These are phyloP conservation scores for Carterocephalus palaemon DNA, from an alignment of 2,888 invertebrate genomes.

Conservation along the genomic window DNA sequence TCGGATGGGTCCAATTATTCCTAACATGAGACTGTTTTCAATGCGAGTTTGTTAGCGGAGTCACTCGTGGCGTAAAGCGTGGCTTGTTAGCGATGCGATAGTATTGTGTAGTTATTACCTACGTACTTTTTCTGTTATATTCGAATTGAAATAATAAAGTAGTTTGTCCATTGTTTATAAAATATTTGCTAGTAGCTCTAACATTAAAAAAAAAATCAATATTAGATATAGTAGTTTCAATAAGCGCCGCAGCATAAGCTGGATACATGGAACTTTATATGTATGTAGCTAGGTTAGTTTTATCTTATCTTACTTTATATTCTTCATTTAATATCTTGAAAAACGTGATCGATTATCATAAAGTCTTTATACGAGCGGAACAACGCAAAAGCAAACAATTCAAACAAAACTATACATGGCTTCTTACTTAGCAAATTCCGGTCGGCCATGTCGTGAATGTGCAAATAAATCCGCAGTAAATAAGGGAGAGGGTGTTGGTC, in stretches of 20 bases:
- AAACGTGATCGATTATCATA: no score
- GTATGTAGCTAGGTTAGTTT: no score
- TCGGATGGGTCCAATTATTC: slow-evolving; percentile 70
- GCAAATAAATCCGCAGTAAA: slow-evolving; percentile 66
- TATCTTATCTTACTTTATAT: no score
- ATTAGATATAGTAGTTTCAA: no score
- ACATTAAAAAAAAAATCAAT: no score
- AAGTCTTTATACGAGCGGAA: no score
- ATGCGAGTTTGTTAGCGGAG: slow-evolving; percentile 59
- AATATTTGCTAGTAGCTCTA: no score
- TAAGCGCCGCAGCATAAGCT: no score
- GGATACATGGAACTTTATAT: no score
- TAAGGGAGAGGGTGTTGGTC: slow-evolving; percentile 65
- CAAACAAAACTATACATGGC: slow-evolving; percentile 16
- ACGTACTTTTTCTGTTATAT: slow-evolving; percentile 25
- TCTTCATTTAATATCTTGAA: no score
- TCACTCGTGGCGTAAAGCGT: slow-evolving; percentile 40
- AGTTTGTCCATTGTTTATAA: slow-evolving; percentile 1
- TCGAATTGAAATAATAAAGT: slow-evolving; percentile 17
- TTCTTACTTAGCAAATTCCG: slow-evolving; percentile 22
- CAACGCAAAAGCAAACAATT: no score
- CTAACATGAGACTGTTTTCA: slow-evolving; percentile 61
- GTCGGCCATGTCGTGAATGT: slow-evolving; percentile 53
- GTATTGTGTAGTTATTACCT: slow-evolving; percentile 23
- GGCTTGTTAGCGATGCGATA: slow-evolving; percentile 36